Percentiles rank a stretch among this genome's conserved stretches.
Conservation (phyloP, 2,113 vertebrate species). For the Clarias gariepinus region DNA sequence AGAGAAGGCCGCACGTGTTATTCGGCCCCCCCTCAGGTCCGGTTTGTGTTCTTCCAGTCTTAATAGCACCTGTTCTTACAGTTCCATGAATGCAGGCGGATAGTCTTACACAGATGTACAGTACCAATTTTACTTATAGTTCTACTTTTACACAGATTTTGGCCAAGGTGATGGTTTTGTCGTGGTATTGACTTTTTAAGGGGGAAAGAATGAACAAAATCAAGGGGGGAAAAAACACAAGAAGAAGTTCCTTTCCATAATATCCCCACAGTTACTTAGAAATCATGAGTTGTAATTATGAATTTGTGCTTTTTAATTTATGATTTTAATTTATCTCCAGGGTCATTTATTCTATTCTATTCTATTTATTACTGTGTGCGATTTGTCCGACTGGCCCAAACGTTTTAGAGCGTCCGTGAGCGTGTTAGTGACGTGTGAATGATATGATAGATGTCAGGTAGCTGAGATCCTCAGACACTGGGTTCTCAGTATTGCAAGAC, state of each 20-base stretch:
- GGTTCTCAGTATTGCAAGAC: constrained; percentile 30
- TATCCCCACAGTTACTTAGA: not conserved
- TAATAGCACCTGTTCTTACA: constrained; percentile 1
- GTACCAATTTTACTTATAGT: not conserved
- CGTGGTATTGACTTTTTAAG: not conserved
- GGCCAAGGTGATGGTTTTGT: not conserved
- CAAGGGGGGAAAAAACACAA: not conserved
- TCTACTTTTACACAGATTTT: not conserved
- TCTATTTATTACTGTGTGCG: constrained; percentile 40
- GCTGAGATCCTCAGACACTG: not conserved
- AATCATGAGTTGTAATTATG: constrained; percentile 9
- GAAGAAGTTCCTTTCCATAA: not conserved
- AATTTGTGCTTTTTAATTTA: constrained; percentile 41
- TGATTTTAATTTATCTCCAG: constrained; percentile 44
- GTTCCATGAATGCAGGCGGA: not conserved
- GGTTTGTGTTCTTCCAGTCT: constrained; percentile 12
- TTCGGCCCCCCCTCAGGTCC: not conserved
- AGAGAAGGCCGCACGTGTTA: not conserved
- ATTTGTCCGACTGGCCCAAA: not conserved
- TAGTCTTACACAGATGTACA: not conserved
- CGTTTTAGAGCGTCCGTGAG: not conserved
- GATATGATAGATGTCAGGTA: constrained; percentile 15
- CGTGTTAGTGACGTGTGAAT: constrained; percentile 11
- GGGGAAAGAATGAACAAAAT: not conserved
- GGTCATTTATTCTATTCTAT: not conserved